Conservation (phyloP, 1,140 invertebrate genomes). For the Diplogasteroides magnus region DNA sequence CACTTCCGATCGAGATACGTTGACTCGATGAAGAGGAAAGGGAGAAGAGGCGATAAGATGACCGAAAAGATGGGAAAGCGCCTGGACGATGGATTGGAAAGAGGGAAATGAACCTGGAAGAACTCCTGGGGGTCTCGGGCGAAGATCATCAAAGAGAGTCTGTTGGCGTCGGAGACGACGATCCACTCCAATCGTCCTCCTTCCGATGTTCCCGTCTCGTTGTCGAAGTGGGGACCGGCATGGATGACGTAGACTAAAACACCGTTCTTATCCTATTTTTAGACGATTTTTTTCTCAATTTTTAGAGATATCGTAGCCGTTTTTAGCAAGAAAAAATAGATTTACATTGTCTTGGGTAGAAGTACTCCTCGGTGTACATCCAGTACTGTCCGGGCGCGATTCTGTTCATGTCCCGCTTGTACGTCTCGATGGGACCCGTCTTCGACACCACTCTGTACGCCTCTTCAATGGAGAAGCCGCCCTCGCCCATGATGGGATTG, state of each 20-base stretch:
- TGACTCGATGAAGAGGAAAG: no score
- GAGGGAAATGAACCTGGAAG: conserved; percentile 39
- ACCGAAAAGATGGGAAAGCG: neutral
- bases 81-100: conserved; percentile 9
- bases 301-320: neutral
- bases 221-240: conserved; percentile 48
- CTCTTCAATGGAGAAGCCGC: conserved; percentile 55
- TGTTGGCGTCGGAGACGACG: conserved; percentile 51
- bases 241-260: conserved; percentile 55
- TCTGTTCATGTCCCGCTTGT: conserved; percentile 54
- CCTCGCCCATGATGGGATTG: conserved; percentile 53
- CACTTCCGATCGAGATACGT: neutral
- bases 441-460: conserved; percentile 51
- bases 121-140: conserved; percentile 51
- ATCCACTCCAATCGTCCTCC: conserved; percentile 45
- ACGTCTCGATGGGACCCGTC: conserved; percentile 53
- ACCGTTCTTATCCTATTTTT: neutral
- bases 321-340: neutral
- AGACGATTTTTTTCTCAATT: neutral
- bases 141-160: conserved; percentile 48
- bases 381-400: conserved; percentile 54
- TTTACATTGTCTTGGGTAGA: conserved; percentile 55
- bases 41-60: no score
- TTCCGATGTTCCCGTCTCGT: conserved; percentile 39
- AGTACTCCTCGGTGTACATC: conserved; percentile 56